Conservation (phyloP, 2,888 invertebrate genomes). For the Dasypolia templi region DNA sequence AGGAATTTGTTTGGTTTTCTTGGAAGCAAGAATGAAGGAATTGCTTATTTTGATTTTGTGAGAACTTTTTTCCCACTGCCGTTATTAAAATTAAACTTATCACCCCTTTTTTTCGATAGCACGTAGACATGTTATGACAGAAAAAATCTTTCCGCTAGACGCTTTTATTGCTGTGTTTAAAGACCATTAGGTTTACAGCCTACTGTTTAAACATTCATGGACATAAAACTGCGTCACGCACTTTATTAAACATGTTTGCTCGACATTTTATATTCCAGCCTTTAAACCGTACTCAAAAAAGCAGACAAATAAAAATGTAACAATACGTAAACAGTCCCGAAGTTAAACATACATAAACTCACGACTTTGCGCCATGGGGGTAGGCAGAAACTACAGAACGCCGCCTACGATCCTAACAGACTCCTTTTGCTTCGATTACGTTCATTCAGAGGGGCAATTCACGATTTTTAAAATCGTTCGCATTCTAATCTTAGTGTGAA, state of each 20-base stretch:
- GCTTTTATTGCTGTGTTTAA: slow-evolving; percentile 27
- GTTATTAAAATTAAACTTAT: neutral
- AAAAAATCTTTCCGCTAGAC: slow-evolving; percentile 9
- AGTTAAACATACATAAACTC: neutral
- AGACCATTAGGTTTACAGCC: slow-evolving; percentile 34
- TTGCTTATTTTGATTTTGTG: neutral
- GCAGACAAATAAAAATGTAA: slow-evolving; percentile 1
- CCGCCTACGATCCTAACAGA: neutral
- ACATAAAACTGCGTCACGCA: slow-evolving; percentile 29
- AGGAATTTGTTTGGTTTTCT: neutral
- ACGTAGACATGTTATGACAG: neutral
- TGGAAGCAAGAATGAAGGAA: neutral
- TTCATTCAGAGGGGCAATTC: no score
- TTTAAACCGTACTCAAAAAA: slow-evolving; percentile 12
- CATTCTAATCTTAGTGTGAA: no score
- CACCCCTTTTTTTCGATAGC: neutral
- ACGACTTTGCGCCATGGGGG: neutral
- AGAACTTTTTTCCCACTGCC: neutral
- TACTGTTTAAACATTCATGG: slow-evolving; percentile 28
- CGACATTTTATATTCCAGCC: slow-evolving; percentile 8
- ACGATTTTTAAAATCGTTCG: no score
- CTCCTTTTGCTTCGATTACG: no score
- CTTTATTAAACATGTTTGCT: slow-evolving; percentile 37
- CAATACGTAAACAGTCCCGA: neutral
- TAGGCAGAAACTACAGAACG: neutral